phyloP scores from a whole-genome alignment of 2,113 vertebrate genomes.

The Tursiops truncatus region DNA sequence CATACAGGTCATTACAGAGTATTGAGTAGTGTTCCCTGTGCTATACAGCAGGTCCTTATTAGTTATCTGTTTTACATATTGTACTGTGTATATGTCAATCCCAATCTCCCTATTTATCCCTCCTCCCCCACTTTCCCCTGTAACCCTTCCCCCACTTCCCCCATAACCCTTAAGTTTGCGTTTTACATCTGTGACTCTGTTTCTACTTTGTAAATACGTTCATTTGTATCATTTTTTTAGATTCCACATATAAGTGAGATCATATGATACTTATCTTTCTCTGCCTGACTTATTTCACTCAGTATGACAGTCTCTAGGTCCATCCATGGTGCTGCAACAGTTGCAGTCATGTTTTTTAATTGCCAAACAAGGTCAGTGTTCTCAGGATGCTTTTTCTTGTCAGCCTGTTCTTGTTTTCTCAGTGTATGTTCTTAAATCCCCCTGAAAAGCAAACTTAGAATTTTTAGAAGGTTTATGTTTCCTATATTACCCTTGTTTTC shows the following conservation, averaged over 20 bases:
- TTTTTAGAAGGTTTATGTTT: neutral
- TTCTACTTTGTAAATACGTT: neutral
- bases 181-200: neutral
- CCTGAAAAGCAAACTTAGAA: neutral
- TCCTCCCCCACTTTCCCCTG: neutral
- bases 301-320: neutral
- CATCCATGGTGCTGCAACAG: no score
- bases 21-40: neutral
- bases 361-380: neutral
- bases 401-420: neutral
- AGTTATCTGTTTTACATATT: neutral
- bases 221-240: neutral
- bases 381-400: constrained; percentile 25
- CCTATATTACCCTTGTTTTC: neutral
- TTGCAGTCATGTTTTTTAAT: neutral
- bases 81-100: neutral
- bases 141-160: neutral
- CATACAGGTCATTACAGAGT: neutral
- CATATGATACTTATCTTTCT: neutral
- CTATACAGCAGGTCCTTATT: neutral
- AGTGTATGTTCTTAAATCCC: neutral
- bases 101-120: neutral
- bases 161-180: neutral
- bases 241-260: neutral
- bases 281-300: neutral